Conservation (phyloP, 2,113 vertebrate species). For the Sander vitreus region DNA sequence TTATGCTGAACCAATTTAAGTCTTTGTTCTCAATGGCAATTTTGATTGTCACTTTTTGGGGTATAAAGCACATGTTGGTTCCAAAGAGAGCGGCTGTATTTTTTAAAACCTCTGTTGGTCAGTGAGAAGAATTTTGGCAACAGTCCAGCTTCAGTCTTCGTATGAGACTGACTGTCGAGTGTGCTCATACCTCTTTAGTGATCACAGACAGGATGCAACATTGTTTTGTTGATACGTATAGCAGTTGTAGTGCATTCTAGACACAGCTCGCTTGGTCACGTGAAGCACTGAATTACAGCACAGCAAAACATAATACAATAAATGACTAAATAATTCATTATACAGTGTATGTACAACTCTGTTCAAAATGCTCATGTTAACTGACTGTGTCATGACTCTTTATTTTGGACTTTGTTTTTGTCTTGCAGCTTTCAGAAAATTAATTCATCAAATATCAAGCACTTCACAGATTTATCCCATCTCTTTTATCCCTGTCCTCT, state of each 20-base stretch:
- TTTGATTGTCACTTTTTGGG: constrained; percentile 81
- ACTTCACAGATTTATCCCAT: constrained; percentile 40
- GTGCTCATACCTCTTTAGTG: constrained; percentile 52
- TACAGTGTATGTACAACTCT: constrained; percentile 84
- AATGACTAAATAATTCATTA: constrained; percentile 73
- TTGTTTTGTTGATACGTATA: constrained; percentile 53
- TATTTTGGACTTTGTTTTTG: constrained; percentile 52
- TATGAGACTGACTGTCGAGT: constrained; percentile 13
- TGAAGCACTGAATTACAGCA: constrained; percentile 73
- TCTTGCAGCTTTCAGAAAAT: constrained; percentile 49
- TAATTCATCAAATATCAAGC: constrained; percentile 58
- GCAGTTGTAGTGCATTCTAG: constrained; percentile 74
- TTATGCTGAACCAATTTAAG: constrained; percentile 54
- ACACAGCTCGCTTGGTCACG: constrained; percentile 73
- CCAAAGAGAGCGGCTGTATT: constrained; percentile 50
- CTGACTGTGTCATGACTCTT: constrained; percentile 31
- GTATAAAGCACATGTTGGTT: constrained; percentile 82
- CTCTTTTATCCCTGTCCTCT: constrained; percentile 24
- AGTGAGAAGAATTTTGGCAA: constrained; percentile 33
- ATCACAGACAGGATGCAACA: constrained; percentile 56
- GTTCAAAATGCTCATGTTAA: constrained; percentile 67
- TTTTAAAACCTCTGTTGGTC: constrained; percentile 50
- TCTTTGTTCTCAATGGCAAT: constrained; percentile 64
- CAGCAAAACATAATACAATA: constrained; percentile 75
- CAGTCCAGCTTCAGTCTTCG: constrained; percentile 41